A percentile compares a stretch with the other conserved stretches of the same genome.
These are phyloP conservation scores for Argyra leucocephala DNA, from an alignment of 2,888 invertebrate species.

Conservation along the genomic window DNA sequence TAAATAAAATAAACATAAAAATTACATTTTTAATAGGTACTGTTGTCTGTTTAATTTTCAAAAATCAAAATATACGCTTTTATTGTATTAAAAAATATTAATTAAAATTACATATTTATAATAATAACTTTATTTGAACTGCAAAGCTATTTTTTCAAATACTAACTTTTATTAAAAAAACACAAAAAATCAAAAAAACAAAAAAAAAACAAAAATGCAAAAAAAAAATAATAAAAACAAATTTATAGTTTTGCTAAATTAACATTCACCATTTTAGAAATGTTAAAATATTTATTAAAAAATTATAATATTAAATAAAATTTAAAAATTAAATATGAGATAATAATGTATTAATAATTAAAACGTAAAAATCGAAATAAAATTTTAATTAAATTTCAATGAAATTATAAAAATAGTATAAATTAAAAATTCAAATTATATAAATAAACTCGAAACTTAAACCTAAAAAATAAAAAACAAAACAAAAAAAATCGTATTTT, in stretches of 20 bases:
- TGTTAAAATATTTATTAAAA: no score
- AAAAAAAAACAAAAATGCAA: background rate
- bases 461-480: background rate
- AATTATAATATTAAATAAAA: no score
- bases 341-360: background rate
- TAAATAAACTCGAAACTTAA: no score
- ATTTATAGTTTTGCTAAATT: conserved; percentile 6
- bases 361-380: background rate
- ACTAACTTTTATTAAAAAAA: background rate
- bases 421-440: no score
- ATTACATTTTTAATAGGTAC: no score
- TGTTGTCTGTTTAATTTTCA: no score
- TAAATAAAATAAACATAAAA: background rate
- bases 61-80: no score
- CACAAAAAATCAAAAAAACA: background rate
- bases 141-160: background rate
- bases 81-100: no score
- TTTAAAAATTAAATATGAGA: no score
- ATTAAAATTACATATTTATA: no score
- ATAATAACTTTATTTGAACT: background rate
- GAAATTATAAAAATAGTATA: background rate
- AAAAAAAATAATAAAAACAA: background rate
- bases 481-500: background rate
- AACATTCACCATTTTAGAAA: background rate
- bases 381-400: background rate